phyloP scores from a whole-genome alignment of 2,888 invertebrate genomes.

The Melitaea athalia region DNA sequence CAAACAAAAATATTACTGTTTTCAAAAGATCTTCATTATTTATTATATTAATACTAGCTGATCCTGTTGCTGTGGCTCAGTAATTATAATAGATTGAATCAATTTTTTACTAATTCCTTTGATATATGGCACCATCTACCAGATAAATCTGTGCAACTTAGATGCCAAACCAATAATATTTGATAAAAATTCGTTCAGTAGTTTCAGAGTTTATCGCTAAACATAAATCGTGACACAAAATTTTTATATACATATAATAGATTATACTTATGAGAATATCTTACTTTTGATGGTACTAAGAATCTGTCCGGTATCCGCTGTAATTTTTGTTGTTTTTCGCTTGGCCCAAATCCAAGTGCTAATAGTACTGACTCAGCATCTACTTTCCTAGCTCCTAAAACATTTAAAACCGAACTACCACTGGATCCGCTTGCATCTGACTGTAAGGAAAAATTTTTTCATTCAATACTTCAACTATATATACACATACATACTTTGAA shows the following conservation, averaged over 20 bases:
- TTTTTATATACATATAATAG: too few species aligned
- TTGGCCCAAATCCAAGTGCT: conserved; percentile 90
- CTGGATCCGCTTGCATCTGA: conserved; percentile 79
- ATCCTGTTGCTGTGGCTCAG: too few species aligned
- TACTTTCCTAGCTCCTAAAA: conserved; percentile 90
- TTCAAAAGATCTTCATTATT: not conserved
- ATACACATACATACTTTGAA: not conserved
- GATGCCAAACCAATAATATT: too few species aligned
- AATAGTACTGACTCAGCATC: conserved; percentile 95
- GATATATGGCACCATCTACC: too few species aligned
- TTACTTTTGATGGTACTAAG: conserved; percentile 89
- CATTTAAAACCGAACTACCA: conserved; percentile 90
- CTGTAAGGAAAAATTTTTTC: conserved; percentile 49
- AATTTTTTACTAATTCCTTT: too few species aligned
- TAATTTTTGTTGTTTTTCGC: conserved; percentile 85
- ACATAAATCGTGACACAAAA: too few species aligned
- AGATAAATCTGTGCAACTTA: too few species aligned
- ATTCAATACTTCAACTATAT: too few species aligned
- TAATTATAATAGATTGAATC: too few species aligned
- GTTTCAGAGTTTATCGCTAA: too few species aligned
- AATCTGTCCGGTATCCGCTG: conserved; percentile 92
- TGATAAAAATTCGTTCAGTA: too few species aligned
- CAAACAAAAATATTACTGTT: not conserved
- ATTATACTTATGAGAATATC: conserved; percentile 25
- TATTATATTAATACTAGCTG: too few species aligned